Evolutionary conservation across 2,113 vertebrate genomes (phyloP).

Genomic region (Cyanocitta stelleri): DNA sequence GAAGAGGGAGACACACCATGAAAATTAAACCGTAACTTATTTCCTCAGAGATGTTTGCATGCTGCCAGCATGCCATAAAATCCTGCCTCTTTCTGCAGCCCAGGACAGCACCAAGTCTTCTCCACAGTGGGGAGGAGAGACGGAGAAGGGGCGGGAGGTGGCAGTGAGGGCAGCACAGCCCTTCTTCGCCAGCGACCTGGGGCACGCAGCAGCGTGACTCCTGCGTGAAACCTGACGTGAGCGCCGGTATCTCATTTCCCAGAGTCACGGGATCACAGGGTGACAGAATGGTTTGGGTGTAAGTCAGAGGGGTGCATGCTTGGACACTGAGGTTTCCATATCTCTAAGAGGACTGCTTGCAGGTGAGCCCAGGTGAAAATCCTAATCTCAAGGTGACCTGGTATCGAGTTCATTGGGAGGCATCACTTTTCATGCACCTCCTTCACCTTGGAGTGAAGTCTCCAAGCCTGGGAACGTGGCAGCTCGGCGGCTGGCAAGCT

Average conservation of each 20-base stretch:
- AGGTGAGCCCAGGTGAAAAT: background rate
- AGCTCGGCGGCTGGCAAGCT: background rate
- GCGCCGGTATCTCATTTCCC: background rate
- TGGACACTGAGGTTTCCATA: background rate
- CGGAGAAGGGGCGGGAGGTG: background rate
- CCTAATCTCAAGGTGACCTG: background rate
- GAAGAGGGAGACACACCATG: background rate
- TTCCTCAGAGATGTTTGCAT: background rate
- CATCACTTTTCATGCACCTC: background rate
- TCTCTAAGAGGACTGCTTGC: background rate
- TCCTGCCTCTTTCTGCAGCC: background rate
- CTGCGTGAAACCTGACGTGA: background rate
- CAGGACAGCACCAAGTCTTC: background rate
- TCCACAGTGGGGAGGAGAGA: accelerated
- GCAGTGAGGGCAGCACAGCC: background rate
- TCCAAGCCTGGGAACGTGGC: background rate
- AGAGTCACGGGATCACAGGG: background rate
- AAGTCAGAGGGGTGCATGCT: accelerated
- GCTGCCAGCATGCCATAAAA: background rate
- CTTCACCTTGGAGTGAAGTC: background rate
- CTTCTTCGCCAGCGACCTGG: background rate
- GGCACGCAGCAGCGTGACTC: background rate
- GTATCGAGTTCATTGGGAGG: background rate
- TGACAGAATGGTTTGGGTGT: accelerated
- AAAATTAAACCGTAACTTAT: background rate